Conservation (phyloP, 2,888 invertebrate species). For the Meghimatium bilineatum region DNA sequence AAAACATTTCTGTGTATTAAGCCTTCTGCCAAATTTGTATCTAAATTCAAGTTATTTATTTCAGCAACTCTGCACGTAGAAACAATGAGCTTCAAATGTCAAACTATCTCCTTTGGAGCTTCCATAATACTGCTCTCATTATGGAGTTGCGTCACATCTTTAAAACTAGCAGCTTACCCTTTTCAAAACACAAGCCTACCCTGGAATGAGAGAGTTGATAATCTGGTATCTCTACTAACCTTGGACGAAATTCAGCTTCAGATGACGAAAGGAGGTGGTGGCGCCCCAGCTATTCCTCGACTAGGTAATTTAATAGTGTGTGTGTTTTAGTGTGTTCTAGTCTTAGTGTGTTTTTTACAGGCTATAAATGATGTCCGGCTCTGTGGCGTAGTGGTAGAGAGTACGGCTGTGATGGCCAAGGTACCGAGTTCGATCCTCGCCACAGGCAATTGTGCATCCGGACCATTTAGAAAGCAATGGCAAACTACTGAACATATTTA, state of each 20-base stretch:
- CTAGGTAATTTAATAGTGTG: conserved; percentile 1
- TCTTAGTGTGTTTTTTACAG: too few species aligned
- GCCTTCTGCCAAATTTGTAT: not conserved
- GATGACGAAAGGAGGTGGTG: conserved; percentile 45
- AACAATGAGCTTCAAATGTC: not conserved
- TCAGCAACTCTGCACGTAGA: not conserved
- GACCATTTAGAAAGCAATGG: too few species aligned
- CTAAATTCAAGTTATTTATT: not conserved
- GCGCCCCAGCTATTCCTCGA: conserved; percentile 15
- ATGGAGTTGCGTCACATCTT: not conserved
- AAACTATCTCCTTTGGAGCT: not conserved
- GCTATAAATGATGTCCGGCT: too few species aligned
- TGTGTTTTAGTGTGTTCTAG: too few species aligned
- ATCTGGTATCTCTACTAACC: conserved; percentile 43
- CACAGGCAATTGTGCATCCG: too few species aligned
- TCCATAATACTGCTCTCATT: not conserved
- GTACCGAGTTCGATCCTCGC: too few species aligned
- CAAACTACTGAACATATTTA: too few species aligned
- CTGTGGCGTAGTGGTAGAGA: too few species aligned
- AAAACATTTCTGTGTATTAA: too few species aligned
- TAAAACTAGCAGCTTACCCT: not conserved
- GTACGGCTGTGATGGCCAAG: too few species aligned
- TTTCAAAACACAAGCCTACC: conserved; percentile 43
- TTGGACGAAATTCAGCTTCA: conserved; percentile 47
- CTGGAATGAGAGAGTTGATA: conserved; percentile 46